Conservation (phyloP, 2,888 invertebrate genomes). For the Rhopalosiphum nymphaeae region DNA sequence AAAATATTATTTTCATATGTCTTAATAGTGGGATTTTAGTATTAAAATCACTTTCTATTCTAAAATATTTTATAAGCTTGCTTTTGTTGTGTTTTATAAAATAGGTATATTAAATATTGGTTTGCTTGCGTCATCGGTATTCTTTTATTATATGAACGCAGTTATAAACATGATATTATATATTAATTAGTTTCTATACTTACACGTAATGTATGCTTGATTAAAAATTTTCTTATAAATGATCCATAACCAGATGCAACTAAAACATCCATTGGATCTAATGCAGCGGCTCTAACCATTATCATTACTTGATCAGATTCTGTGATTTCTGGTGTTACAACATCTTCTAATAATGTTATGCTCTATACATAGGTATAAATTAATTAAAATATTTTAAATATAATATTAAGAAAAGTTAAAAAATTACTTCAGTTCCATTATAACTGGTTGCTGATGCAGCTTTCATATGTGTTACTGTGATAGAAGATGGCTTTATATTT, state of each 20-base stretch:
- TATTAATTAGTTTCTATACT: background rate
- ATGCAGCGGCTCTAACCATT: conserved; percentile 76
- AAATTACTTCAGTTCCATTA: conserved; percentile 70
- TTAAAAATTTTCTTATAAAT: conserved; percentile 71
- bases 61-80: background rate
- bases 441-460: conserved; percentile 70
- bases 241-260: conserved; percentile 75
- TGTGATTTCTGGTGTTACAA: conserved; percentile 72
- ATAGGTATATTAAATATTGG: background rate
- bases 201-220: conserved; percentile 26
- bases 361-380: conserved; percentile 70
- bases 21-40: background rate
- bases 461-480: conserved; percentile 70
- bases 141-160: background rate
- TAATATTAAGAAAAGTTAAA: background rate
- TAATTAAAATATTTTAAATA: background rate
- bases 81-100: background rate
- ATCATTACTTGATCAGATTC: conserved; percentile 74
- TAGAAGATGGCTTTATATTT: conserved; percentile 68
- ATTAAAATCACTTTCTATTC: background rate
- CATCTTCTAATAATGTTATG: conserved; percentile 72
- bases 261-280: conserved; percentile 75
- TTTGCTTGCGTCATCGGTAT: background rate
- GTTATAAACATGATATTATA: background rate
- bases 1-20: background rate